phyloP scores from a whole-genome alignment of 2,797 vertebrate genomes.

The Hypotaenidia okinawae region DNA sequence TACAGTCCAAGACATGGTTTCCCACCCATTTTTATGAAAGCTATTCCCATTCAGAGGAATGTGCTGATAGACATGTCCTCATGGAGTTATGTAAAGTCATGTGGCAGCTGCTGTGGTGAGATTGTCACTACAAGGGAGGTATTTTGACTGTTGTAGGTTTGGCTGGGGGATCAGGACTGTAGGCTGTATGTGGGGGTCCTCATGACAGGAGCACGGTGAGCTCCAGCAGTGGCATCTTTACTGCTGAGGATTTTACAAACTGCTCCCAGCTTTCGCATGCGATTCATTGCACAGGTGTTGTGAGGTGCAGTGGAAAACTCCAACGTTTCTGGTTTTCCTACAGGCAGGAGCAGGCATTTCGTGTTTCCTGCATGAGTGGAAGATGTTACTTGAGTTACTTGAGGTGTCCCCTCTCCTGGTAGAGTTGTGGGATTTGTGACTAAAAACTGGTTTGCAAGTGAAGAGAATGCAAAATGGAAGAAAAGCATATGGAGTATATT shows the following conservation, averaged over 20 bases:
- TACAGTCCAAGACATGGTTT: background rate
- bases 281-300: background rate
- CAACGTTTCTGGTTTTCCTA: background rate
- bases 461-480: background rate
- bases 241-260: background rate
- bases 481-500: background rate
- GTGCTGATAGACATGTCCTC: background rate
- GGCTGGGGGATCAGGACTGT: background rate
- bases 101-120: background rate
- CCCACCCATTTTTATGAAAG: background rate
- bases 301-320: background rate
- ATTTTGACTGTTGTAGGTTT: background rate
- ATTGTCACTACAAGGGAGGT: background rate
- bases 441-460: background rate
- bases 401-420: background rate
- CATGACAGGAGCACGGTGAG: background rate
- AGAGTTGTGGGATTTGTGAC: background rate
- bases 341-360: background rate
- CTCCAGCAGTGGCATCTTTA: background rate
- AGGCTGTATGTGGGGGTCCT: background rate
- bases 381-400: background rate
- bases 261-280: accelerated
- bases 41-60: background rate
- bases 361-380: background rate
- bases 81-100: background rate